These are phyloP conservation scores for Thymelicus sylvestris DNA, from an alignment of 2,888 invertebrate species.

Conservation along the genomic window DNA sequence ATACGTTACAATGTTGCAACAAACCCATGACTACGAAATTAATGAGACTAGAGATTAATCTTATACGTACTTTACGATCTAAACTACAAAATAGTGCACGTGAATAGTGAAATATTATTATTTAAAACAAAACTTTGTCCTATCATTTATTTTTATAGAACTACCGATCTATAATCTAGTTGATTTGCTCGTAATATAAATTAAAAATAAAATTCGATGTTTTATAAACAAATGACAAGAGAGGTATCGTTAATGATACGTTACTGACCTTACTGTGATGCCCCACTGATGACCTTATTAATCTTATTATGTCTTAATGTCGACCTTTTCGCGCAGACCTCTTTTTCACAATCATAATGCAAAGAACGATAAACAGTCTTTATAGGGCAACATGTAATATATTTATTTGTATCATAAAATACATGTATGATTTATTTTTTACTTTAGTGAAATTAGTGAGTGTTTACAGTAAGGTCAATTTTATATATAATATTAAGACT, in stretches of 20 bases:
- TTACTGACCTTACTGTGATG: slow-evolving; percentile 19
- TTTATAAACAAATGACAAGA: slow-evolving; percentile 49
- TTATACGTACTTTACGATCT: slow-evolving; percentile 50
- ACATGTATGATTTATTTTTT: background rate
- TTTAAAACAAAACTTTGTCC: slow-evolving; percentile 24
- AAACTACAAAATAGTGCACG: slow-evolving; percentile 52
- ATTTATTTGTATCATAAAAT: too few species aligned
- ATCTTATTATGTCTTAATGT: background rate
- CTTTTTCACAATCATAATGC: background rate
- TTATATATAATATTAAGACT: slow-evolving; percentile 29
- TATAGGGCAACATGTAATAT: background rate
- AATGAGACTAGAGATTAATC: slow-evolving; percentile 79
- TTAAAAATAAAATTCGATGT: slow-evolving; percentile 58
- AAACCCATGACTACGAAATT: slow-evolving; percentile 71
- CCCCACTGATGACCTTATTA: background rate
- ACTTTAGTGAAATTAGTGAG: background rate
- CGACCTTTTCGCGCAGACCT: background rate
- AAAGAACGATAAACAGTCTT: background rate
- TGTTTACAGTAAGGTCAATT: slow-evolving; percentile 30
- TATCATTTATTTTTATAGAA: slow-evolving; percentile 18
- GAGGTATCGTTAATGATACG: slow-evolving; percentile 27
- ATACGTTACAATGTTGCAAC: slow-evolving; percentile 58
- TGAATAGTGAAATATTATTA: slow-evolving; percentile 50
- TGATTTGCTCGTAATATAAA: slow-evolving; percentile 43
- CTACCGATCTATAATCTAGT: slow-evolving; percentile 35